Evolutionary conservation across 2,797 vertebrate genomes (phyloP), one percentile per base, ranked within the genome.

Genomic region (Melanitta fusca): DNA sequence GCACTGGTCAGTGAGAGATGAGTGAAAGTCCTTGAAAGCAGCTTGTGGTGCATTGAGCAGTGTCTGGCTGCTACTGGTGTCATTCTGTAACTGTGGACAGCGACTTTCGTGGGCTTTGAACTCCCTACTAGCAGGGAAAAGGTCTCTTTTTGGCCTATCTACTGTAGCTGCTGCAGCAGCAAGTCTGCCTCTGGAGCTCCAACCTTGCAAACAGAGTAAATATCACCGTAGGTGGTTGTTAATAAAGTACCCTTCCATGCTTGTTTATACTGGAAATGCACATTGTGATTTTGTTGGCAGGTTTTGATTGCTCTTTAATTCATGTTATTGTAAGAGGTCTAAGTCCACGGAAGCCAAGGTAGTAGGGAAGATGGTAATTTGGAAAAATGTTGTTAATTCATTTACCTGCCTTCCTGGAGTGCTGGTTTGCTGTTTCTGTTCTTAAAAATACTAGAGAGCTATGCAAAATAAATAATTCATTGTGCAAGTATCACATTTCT

Each of bases 391-490:
- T 43, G 28, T 39, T 93, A 36, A 88, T 92, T 89, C 88, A 61
- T 73, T 88, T 87, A 58, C 66, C 8, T 34, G 1, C 83, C 22
- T 89, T 90, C 80, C 81, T 81, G 47, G 38, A 72, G 38, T 17
- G n/a, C 34, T 43, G 6, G 13, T 85, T 89, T 82, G 39, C 66
- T 82, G 32, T 15, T 69, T 81, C 20, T 58, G 6, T 28, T 93
- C 81, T 94, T 65, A 53, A 89, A 85, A 84, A 25, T 30, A 20
- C 54, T 24, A 12, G 24, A 56, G 80, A 39, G 38, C 32, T 51
- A 54, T 36, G 49, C 41, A 25, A 65, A 64, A 95, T 96, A 93
- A 97, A 96, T 93, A 97, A 97, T 97, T 91, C 78, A 92, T 89
- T 38, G 53, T n/a, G 58, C 39, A 73, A 90, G 77, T 32, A 80